Evolutionary conservation across 2,888 invertebrate genomes (phyloP).

Genomic region (Lissonota sp.): DNA sequence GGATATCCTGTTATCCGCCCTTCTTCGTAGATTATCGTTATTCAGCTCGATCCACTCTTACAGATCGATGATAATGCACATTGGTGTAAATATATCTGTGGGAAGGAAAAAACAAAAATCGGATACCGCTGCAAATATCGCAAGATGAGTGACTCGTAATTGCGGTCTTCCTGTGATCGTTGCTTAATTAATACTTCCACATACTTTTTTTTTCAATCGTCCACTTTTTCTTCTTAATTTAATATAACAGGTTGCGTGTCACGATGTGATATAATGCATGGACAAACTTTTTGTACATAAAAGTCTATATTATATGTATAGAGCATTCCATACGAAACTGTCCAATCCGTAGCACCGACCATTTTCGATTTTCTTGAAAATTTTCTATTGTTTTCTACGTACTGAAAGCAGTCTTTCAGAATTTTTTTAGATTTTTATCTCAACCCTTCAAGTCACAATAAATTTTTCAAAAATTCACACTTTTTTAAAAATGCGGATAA

Average conservation of each 20-base stretch:
- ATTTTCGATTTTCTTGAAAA: too few species aligned
- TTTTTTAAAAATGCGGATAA: too few species aligned
- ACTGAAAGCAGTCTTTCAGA: too few species aligned
- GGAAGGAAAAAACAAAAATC: slow-evolving; percentile 13
- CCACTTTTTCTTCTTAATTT: slow-evolving; percentile 17
- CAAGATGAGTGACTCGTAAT: slow-evolving; percentile 51
- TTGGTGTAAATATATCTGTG: neutral
- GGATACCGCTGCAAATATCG: slow-evolving; percentile 27
- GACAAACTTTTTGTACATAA: slow-evolving; percentile 13
- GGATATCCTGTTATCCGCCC: too few species aligned
- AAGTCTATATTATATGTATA: neutral
- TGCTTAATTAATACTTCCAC: slow-evolving; percentile 40
- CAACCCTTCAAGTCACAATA: too few species aligned
- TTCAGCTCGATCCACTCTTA: neutral
- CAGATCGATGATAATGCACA: neutral
- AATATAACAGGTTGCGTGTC: slow-evolving; percentile 38
- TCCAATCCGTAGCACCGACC: too few species aligned
- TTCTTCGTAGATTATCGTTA: too few species aligned
- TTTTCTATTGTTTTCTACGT: too few species aligned
- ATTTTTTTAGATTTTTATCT: too few species aligned
- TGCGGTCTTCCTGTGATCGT: slow-evolving; percentile 49
- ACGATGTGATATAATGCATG: slow-evolving; percentile 48
- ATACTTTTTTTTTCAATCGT: slow-evolving; percentile 17
- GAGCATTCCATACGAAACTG: neutral
- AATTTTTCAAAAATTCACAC: too few species aligned